These are phyloP conservation scores for Leptinotarsa tumamoca DNA, from an alignment of 2,888 invertebrate genomes.

Conservation along the genomic window DNA sequence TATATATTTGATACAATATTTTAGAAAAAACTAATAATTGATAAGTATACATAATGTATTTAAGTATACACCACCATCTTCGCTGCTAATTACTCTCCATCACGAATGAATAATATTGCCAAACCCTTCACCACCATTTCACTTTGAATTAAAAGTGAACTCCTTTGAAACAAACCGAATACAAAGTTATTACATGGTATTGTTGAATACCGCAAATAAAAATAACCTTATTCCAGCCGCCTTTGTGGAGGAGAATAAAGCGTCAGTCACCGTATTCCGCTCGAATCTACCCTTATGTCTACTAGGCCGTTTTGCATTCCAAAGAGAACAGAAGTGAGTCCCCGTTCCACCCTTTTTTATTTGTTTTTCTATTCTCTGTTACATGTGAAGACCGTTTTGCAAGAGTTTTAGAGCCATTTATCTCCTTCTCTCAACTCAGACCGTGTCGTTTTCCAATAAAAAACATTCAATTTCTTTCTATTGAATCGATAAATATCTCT, in stretches of 20 bases:
- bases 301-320: slow-evolving; percentile 48
- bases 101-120: not conserved
- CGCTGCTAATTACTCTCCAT: not conserved
- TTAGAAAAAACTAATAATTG: too few relatives aligned
- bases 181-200: slow-evolving; percentile 19
- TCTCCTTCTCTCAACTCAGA: slow-evolving; percentile 48
- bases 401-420: slow-evolving; percentile 52
- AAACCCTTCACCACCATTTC: not conserved
- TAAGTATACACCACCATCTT: too few relatives aligned
- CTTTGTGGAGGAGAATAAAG: slow-evolving; percentile 14
- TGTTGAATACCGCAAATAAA: slow-evolving; percentile 18
- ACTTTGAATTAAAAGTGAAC: slow-evolving; percentile 8
- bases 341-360: slow-evolving; percentile 48
- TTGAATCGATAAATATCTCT: slow-evolving; percentile 45
- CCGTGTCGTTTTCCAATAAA: slow-evolving; percentile 43
- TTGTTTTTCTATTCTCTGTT: slow-evolving; percentile 52
- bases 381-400: slow-evolving; percentile 53
- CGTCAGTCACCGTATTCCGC: not conserved
- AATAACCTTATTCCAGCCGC: slow-evolving; percentile 18
- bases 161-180: slow-evolving; percentile 14
- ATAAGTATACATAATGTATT: too few relatives aligned
- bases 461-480: slow-evolving; percentile 36
- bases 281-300: slow-evolving; percentile 26
- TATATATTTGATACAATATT: too few relatives aligned
- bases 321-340: slow-evolving; percentile 45